Conservation (phyloP, 2,797 vertebrate genomes). For the Prunella strophiata region DNA sequence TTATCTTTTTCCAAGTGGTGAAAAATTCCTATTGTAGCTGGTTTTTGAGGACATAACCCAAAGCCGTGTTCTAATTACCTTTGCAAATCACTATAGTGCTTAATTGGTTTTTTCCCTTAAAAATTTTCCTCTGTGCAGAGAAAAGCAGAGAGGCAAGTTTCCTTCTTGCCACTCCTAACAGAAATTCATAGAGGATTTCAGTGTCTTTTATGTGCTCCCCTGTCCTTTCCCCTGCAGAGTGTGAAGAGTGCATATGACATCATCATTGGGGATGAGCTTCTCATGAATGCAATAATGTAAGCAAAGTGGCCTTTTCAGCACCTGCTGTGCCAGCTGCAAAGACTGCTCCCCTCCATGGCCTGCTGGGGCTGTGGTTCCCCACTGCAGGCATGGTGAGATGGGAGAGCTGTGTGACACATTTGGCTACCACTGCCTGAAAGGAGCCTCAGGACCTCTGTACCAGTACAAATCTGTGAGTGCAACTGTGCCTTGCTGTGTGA, state of each 20-base stretch:
- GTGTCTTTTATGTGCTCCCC: not conserved
- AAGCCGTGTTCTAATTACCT: not conserved
- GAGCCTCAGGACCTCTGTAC: not conserved
- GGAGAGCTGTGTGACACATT: accelerated
- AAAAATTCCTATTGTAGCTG: not conserved
- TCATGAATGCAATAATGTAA: not conserved
- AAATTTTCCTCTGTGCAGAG: not conserved
- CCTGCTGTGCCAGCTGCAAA: not conserved
- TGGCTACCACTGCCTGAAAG: not conserved
- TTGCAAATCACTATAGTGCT: not conserved
- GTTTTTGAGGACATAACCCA: not conserved
- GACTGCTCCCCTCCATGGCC: not conserved
- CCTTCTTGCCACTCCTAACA: not conserved
- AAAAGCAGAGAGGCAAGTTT: not conserved
- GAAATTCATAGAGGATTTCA: not conserved
- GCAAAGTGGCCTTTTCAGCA: not conserved
- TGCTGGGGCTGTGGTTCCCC: not conserved
- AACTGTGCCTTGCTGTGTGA: not conserved
- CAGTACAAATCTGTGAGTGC: not conserved
- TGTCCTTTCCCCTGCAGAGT: not conserved
- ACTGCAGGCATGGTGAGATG: not conserved
- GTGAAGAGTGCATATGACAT: not conserved
- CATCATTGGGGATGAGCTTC: not conserved
- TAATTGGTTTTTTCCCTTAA: not conserved
- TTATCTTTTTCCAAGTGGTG: not conserved